Conservation (phyloP, 1,140 invertebrate species). For the Tetragnatha versicolor region DNA sequence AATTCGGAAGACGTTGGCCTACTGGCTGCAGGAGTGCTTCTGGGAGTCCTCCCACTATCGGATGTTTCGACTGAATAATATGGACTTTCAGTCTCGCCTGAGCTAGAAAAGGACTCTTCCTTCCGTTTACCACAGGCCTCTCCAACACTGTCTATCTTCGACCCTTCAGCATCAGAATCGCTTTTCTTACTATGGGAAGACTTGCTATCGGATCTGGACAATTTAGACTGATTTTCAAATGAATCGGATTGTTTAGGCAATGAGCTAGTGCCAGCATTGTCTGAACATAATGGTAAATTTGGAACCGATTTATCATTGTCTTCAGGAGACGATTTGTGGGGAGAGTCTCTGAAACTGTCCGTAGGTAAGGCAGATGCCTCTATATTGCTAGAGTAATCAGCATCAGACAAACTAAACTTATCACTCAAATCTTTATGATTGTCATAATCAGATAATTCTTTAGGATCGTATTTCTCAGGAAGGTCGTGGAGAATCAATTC, state of each 20-base stretch:
- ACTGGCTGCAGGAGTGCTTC: constrained; percentile 70
- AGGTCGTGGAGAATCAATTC: constrained; percentile 34
- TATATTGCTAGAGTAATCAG: too few relatives aligned
- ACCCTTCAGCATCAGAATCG: constrained; percentile 47
- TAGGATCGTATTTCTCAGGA: constrained; percentile 17
- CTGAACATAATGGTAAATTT: neutral
- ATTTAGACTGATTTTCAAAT: neutral
- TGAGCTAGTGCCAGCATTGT: neutral
- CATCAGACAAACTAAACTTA: too few relatives aligned
- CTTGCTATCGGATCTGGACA: constrained; percentile 45
- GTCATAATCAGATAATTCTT: neutral
- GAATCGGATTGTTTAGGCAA: neutral
- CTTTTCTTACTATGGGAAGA: constrained; percentile 48
- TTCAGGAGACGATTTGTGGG: neutral
- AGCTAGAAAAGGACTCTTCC: constrained; percentile 79
- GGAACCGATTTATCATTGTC: constrained; percentile 9
- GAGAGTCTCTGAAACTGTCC: too few relatives aligned
- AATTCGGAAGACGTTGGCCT: constrained; percentile 86
- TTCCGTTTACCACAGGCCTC: constrained; percentile 27
- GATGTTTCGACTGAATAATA: constrained; percentile 85
- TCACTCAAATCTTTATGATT: neutral
- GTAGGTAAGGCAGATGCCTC: too few relatives aligned
- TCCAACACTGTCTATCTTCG: constrained; percentile 25
- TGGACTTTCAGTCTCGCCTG: constrained; percentile 77
- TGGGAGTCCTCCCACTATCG: constrained; percentile 68